phyloP scores from a whole-genome alignment of 53 echinoderm and acorn worm species.

The Apostichopus leukothele region DNA sequence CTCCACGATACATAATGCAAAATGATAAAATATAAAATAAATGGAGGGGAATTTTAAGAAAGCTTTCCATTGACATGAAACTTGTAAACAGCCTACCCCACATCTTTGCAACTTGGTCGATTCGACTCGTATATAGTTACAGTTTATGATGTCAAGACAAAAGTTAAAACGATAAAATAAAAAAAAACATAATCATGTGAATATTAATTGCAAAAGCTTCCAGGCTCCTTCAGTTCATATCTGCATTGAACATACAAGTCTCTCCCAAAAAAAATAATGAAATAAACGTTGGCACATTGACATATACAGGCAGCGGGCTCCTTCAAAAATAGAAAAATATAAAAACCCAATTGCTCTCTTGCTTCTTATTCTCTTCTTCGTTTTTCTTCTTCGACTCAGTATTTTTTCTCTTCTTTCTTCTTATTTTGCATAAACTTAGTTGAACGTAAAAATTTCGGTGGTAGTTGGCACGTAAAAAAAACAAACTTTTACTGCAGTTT shows the following conservation, averaged over 20 bases:
- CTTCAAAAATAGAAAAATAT: conserved; percentile 20
- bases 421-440: conserved; percentile 5
- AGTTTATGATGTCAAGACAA: no score
- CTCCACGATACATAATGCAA: no score
- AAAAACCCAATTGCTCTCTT: conserved; percentile 24
- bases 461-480: not conserved
- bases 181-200: no score
- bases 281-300: conserved; percentile 31
- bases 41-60: no score
- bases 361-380: not conserved
- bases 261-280: conserved; percentile 3
- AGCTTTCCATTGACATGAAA: no score
- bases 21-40: no score
- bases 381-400: not conserved
- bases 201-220: not conserved
- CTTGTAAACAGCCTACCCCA: no score
- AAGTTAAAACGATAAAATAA: no score
- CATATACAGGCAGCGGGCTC: conserved; percentile 25
- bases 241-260: not conserved
- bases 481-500: not conserved
- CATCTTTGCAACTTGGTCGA: no score
- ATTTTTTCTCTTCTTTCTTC: not conserved
- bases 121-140: no score
- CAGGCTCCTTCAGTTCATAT: not conserved
- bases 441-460: conserved; percentile 9